Evolutionary conservation across 2,113 vertebrate genomes (phyloP), one percentile per base, ranked within the genome.

Genomic region (Montifringilla adamsi): DNA sequence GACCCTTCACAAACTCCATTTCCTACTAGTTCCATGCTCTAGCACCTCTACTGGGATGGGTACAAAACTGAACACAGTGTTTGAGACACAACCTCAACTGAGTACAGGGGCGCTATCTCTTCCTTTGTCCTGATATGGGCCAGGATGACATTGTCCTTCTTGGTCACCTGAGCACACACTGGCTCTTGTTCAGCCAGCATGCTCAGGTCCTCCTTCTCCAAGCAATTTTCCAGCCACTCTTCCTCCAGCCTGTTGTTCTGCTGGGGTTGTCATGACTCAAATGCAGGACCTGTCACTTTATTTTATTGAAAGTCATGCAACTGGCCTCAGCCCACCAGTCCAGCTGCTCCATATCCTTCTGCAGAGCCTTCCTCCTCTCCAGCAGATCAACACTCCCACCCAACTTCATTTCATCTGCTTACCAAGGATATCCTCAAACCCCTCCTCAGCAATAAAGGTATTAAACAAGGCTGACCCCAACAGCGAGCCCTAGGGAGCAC

Each of bases 41-140:
- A 73, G 9, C 17, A 52, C 14, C 21, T 72, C 30, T 46, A 0
- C 1, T 15, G 39, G 24, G 6, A 78, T 17, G 2, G 12, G 11
- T 3, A 21, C 28, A 84, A 55, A 78, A 44, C 50, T 30, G 58
- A 72, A 13, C 13, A n/a, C 23, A 26, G 33, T 21, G 21, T 39
- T 46, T 37, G 16, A 58, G 33, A 18, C 46, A 20, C 16, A 17
- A 15, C 11, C 13, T 44, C 33, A 46, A 8, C 11, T 0, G 1
- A 72, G 58, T 11, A 14, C 11, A 13, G 10, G 4, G 37, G 4
- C 4, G 4, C 0, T 0, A 37, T 37, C 6, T 22, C 9, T 50
- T 66, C 10, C 27, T 81, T 58, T 44, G 31, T 33, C 37, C 44
- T 67, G 15, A 44, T 16, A 13, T 10, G 44, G 21, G 22, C 13